Percentiles rank a stretch among this genome's conserved stretches.
Evolutionary conservation across 2,113 vertebrate species (phyloP).

Genomic region (Taxidea taxus): DNA sequence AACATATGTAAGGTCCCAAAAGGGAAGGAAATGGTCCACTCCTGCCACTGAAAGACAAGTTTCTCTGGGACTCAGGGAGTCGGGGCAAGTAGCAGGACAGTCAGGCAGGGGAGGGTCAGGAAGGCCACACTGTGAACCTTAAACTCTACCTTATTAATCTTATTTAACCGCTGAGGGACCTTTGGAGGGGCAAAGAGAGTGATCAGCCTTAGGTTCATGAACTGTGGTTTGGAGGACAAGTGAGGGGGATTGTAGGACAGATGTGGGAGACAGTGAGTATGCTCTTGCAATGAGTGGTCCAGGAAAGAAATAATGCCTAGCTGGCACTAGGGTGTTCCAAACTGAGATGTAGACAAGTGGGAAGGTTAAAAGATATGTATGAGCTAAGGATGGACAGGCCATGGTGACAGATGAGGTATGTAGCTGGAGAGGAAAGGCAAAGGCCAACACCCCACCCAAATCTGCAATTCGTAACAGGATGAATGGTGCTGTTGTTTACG

Average conservation of each 20-base stretch:
- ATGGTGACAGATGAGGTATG: not conserved
- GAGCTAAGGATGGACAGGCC: not conserved
- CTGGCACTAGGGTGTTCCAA: not conserved
- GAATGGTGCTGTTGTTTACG: not conserved
- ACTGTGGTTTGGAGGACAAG: not conserved
- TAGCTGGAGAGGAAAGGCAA: not conserved
- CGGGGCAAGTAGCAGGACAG: not conserved
- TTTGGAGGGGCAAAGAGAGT: not conserved
- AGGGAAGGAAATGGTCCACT: not conserved
- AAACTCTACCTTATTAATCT: not conserved
- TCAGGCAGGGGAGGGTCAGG: not conserved
- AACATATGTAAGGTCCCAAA: not conserved
- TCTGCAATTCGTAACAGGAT: too few relatives aligned
- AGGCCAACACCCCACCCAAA: not conserved
- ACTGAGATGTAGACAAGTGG: not conserved
- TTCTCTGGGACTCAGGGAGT: not conserved
- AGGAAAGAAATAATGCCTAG: not conserved
- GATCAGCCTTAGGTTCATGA: not conserved
- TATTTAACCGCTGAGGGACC: not conserved
- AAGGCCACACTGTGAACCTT: not conserved
- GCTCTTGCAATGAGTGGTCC: not conserved
- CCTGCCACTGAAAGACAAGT: not conserved
- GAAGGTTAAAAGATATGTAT: not conserved
- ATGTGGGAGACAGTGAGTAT: not conserved
- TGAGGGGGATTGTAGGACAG: not conserved